Conservation (phyloP, 2,888 invertebrate species). For the Aphodius granarius region DNA sequence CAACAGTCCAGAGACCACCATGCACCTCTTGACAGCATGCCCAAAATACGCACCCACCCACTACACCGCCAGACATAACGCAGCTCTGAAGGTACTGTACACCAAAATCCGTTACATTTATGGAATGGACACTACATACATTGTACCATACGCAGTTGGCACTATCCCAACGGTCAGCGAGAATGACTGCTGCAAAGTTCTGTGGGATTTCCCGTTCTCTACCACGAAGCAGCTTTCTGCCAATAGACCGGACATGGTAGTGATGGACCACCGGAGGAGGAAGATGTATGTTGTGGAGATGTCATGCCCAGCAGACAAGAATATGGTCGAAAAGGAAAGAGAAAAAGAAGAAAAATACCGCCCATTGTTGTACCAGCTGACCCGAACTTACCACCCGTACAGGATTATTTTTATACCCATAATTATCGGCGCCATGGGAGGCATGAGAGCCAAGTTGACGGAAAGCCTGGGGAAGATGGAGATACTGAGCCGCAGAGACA, state of each 20-base stretch:
- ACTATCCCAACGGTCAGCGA: too few species aligned
- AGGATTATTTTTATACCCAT: not conserved
- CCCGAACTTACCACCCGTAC: not conserved
- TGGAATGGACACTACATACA: not conserved
- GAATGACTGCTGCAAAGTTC: slow-evolving; percentile 12
- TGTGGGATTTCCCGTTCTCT: slow-evolving; percentile 17
- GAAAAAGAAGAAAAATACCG: not conserved
- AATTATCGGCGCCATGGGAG: not conserved
- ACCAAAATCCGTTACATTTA: not conserved
- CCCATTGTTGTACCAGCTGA: not conserved
- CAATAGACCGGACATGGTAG: not conserved
- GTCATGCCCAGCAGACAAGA: too few species aligned
- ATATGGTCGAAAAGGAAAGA: too few species aligned
- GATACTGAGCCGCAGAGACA: too few species aligned
- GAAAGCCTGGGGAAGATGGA: not conserved
- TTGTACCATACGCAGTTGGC: too few species aligned
- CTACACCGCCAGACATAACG: too few species aligned
- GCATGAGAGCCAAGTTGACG: not conserved
- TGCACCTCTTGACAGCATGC: not conserved
- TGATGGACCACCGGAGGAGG: not conserved
- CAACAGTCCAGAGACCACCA: not conserved
- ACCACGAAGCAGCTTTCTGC: not conserved
- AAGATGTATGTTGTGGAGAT: not conserved
- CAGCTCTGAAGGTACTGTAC: not conserved
- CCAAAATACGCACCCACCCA: not conserved